Evolutionary conservation across 2,113 vertebrate species (phyloP).

Genomic region (Chamaea fasciata): DNA sequence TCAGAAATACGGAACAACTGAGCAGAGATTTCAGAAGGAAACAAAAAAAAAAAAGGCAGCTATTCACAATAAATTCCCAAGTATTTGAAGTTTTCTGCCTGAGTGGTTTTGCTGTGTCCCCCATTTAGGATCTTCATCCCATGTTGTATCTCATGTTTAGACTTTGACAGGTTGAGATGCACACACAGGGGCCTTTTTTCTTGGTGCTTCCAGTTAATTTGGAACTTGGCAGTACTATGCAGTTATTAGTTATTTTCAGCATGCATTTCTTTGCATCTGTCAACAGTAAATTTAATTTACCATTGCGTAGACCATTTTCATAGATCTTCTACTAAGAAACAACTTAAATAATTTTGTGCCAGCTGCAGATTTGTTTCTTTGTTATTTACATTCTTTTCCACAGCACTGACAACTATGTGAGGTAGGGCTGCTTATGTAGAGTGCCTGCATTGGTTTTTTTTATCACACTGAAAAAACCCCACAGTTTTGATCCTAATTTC

Average conservation of each 20-base stretch:
- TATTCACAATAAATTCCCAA: not conserved
- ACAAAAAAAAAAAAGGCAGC: not conserved
- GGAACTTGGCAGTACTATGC: not conserved
- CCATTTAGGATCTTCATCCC: not conserved
- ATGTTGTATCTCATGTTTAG: not conserved
- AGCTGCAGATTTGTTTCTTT: conserved; percentile 19
- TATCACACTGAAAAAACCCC: not conserved
- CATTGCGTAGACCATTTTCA: not conserved
- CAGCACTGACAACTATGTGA: not conserved
- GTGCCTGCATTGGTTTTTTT: not conserved
- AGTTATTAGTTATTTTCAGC: conserved; percentile 30
- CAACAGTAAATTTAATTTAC: conserved; percentile 37
- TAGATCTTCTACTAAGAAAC: not conserved
- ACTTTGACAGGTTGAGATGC: not conserved
- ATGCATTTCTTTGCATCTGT: conserved; percentile 9
- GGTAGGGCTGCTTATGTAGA: not conserved
- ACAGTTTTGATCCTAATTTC: not conserved
- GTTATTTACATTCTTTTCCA: not conserved
- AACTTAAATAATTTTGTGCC: conserved; percentile 20
- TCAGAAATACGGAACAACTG: not conserved
- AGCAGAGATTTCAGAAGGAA: not conserved
- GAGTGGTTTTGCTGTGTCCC: not conserved
- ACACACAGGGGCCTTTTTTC: not conserved
- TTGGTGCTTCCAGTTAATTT: conserved; percentile 17
- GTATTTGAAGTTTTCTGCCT: not conserved